Evolutionary conservation across 2,113 vertebrate species (phyloP), one percentile per base, ranked within the genome.

Genomic region (Serilophus lunatus): DNA sequence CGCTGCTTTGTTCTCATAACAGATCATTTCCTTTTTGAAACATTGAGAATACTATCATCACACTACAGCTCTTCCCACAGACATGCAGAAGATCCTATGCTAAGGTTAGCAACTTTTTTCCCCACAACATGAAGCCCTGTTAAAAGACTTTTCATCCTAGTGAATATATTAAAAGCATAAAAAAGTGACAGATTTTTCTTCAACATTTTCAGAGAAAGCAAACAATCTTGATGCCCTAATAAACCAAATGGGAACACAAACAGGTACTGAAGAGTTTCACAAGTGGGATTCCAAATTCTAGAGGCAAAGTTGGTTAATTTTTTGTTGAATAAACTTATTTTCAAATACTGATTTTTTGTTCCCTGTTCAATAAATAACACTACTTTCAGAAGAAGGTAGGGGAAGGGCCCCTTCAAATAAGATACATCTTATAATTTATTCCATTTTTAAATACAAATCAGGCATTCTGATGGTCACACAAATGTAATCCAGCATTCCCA

Each of bases 351-450:
- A 82, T 75, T 68, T 90, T 86, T 86, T 29, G 59, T 61, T 47
- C 40, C n/a, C 33, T 79, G n/a, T 83, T 93, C 76, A 92, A 78
- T 76, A 35, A 59, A 66, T 29, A 77, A 17, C 24, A 56, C 6
- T 71, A 49, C 26, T 86, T 94, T 96, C 77, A 88, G 66, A 70
- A 88, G 26, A 81, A 6, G 5, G 35, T 5, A 63, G 12, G 12
- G 23, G 40, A 61, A 38, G 9, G 12, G n/a, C 3, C 29, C 35
- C 8, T 38, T 23, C 38, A 71, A 36, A 8, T 65, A 84, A 94
- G 25, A n/a, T 61, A 82, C 26, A 59, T 19, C 6, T 94, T 36
- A 9, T 84, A 64, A 93, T 88, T 91, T 91, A 88, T 94, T 96
- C 74, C 38, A 65, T 91, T 95, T 88, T 77, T 74, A 87, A 82